Evolutionary conservation across 2,797 vertebrate species (phyloP).

Genomic region (Mastacembelus armatus): DNA sequence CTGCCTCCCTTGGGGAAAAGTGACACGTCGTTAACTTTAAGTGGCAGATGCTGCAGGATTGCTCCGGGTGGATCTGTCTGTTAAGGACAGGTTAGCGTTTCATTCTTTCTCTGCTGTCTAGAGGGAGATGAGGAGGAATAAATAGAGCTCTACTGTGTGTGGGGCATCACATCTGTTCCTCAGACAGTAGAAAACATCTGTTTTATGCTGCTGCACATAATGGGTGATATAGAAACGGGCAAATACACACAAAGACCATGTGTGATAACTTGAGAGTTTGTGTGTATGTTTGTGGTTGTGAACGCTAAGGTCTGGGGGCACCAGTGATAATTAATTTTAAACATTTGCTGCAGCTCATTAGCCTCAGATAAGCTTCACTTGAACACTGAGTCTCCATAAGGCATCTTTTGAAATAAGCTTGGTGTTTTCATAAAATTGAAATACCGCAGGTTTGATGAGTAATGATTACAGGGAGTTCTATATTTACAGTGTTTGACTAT

Average conservation of each 20-base stretch:
- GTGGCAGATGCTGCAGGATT: constrained; percentile 23
- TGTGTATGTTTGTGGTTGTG: background rate
- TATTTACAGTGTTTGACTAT: background rate
- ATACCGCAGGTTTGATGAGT: background rate
- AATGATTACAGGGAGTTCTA: background rate
- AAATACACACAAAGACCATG: background rate
- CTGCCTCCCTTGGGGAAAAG: constrained; percentile 6
- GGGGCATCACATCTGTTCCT: background rate
- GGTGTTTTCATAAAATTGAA: background rate
- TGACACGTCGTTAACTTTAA: constrained; percentile 23
- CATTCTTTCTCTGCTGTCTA: background rate
- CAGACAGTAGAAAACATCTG: background rate
- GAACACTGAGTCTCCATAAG: background rate
- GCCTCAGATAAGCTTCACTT: background rate
- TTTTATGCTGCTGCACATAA: background rate
- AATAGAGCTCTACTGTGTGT: constrained; percentile 7
- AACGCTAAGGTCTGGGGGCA: background rate
- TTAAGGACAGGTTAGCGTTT: constrained; percentile 8
- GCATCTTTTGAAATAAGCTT: background rate
- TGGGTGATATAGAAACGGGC: background rate
- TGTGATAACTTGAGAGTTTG: background rate
- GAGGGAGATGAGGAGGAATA: constrained; percentile 11
- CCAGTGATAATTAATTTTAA: background rate
- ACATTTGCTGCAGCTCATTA: background rate
- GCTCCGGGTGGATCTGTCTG: constrained; percentile 19